Evolutionary conservation across 2,113 vertebrate species (phyloP).

Genomic region (Corydoras sp.): DNA sequence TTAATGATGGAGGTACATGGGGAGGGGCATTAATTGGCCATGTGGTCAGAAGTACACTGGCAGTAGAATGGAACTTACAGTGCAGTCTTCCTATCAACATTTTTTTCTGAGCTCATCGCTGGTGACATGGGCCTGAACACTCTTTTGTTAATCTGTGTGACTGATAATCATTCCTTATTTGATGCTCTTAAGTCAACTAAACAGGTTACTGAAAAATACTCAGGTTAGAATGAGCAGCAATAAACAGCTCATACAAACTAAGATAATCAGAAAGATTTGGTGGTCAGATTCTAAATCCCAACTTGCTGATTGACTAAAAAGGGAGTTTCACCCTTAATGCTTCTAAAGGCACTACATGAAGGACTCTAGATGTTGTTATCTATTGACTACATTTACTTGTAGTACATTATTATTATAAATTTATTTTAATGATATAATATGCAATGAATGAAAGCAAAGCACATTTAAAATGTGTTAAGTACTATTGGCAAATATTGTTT

Average conservation of each 20-base stretch:
- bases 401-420: no score
- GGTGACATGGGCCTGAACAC: background rate
- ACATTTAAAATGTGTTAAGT: no score
- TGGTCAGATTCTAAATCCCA: background rate
- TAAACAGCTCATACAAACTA: background rate
- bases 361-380: background rate
- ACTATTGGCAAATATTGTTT: no score
- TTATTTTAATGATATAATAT: no score
- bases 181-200: constrained; percentile 14
- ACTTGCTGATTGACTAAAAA: constrained; percentile 17
- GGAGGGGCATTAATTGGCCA: background rate
- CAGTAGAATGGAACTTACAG: constrained; percentile 5
- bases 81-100: no score
- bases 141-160: constrained; percentile 1
- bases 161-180: constrained; percentile 18
- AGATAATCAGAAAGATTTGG: background rate
- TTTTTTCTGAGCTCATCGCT: no score
- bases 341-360: constrained; percentile 4
- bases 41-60: constrained; percentile 7
- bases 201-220: constrained; percentile 8
- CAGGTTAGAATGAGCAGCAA: background rate
- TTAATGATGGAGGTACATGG: background rate
- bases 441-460: no score
- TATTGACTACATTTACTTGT: no score
- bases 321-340: background rate